Conservation (phyloP, 2,113 vertebrate genomes). For the Chamaetylas fuelleborni region DNA sequence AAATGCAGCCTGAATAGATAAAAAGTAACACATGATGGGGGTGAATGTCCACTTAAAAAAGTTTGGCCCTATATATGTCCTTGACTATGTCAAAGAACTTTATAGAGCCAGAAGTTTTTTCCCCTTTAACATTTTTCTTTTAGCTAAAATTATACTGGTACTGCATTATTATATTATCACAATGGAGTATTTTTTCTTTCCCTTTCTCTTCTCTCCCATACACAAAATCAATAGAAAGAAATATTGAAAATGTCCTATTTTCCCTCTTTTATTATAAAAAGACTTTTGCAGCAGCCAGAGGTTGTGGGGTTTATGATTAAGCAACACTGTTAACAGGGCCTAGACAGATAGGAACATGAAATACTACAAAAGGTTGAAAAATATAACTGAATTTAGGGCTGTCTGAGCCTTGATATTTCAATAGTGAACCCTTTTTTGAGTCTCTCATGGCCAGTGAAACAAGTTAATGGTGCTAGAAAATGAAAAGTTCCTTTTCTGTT, state of each 20-base stretch:
- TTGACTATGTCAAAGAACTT: not conserved
- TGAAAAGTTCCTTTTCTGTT: constrained; percentile 18
- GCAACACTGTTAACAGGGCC: not conserved
- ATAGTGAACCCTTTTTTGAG: not conserved
- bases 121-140: not conserved
- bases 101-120: not conserved
- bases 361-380: not conserved
- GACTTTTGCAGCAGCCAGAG: not conserved
- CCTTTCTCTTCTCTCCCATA: not conserved
- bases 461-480: constrained; percentile 45
- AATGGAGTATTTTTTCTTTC: not conserved
- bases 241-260: constrained; percentile 8
- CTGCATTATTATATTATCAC: constrained; percentile 14
- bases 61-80: not conserved
- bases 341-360: not conserved
- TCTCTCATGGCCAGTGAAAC: not conserved
- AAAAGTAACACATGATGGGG: not conserved
- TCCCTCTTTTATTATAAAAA: not conserved
- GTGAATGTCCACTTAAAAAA: not conserved
- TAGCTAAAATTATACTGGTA: not conserved
- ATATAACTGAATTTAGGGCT: not conserved
- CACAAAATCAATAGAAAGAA: constrained; percentile 45
- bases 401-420: constrained; percentile 10
- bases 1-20: not conserved
- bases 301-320: not conserved